Conservation (phyloP, 2,888 invertebrate species). For the Epinotia nisella region DNA sequence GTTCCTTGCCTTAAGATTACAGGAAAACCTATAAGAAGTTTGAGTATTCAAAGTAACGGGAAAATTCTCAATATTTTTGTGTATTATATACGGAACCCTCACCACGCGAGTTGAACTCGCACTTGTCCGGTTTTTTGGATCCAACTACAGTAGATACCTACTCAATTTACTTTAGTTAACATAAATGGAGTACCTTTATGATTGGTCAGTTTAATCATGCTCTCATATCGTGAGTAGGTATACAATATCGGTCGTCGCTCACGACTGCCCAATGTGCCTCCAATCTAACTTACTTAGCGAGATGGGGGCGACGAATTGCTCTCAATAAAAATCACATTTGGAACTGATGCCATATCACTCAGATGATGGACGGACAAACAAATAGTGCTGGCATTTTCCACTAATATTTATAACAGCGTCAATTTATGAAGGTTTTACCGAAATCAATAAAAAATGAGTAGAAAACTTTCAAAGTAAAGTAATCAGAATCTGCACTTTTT, state of each 20-base stretch:
- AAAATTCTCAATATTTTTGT: no score
- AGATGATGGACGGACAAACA: slow-evolving; percentile 42
- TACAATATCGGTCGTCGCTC: slow-evolving; percentile 11
- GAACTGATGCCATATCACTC: slow-evolving; percentile 45
- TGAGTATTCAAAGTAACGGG: no score
- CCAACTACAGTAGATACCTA: not conserved
- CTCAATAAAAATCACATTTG: slow-evolving; percentile 80
- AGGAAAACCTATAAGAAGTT: no score
- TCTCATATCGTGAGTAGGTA: slow-evolving; percentile 18
- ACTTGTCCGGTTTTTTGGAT: no score
- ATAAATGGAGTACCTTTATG: slow-evolving; percentile 8
- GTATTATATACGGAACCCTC: no score
- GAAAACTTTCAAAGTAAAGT: not conserved
- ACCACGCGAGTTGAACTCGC: no score
- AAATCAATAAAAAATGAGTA: not conserved
- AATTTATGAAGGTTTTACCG: slow-evolving; percentile 6
- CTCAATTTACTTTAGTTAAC: slow-evolving; percentile 6
- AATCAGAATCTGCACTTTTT: not conserved
- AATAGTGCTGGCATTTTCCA: slow-evolving; percentile 31
- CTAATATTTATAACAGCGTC: slow-evolving; percentile 25
- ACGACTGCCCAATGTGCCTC: slow-evolving; percentile 50
- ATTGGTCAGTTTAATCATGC: slow-evolving; percentile 30
- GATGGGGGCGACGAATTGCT: slow-evolving; percentile 78
- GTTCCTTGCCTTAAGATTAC: no score
- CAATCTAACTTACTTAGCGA: slow-evolving; percentile 68